Evolutionary conservation across 1,140 invertebrate genomes (phyloP), one percentile per base, ranked within the genome.

Genomic region (Lucilia cuprina): DNA sequence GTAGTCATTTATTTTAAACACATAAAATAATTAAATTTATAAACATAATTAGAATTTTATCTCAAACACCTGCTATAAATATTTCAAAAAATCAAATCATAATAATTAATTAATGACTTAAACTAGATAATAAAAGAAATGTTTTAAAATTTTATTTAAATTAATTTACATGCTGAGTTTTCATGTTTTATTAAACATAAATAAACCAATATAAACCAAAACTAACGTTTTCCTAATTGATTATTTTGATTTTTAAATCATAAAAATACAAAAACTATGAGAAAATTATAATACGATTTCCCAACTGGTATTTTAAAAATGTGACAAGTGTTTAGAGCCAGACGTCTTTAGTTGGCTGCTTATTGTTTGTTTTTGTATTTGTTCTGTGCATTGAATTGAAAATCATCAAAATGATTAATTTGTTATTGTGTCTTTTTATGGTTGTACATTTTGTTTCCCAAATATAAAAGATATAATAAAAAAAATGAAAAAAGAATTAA

Each of bases 391-490:
- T 89, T 85, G 86, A 88, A 89, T 89, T 89, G 87, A 89, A 88
- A 87, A 89, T 88, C 89, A 83, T 87, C 88, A 87, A 89, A 89
- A 88, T 89, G 88, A 89, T 89, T 89, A 89, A 89, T 89, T 89
- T 70, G 86, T 88, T 78, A 47, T n/a, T 78, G n/a, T n/a, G 75
- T 47, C 35, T 78, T 35, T 77, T 78, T 78, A 19, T 78, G 41
- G n/a, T n/a, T 47, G n/a, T 41, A 78, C 34, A 78, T 78, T 78
- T 78, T 78, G 41, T 78, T 78, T 47, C 75, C 75, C 65, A 70
- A 21, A 70, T 21, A 21, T 9, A 70, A 70, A 70, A 21, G 25
- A 25, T n/a, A n/a, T n/a, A n/a, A n/a, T n/a, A 88, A 87, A 34
- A 80, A 41, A 41, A 41, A 41, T n/a, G 87, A 88, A 87, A 87